Conservation (phyloP, 2,797 vertebrate species). For the Sebastes oblongus region DNA sequence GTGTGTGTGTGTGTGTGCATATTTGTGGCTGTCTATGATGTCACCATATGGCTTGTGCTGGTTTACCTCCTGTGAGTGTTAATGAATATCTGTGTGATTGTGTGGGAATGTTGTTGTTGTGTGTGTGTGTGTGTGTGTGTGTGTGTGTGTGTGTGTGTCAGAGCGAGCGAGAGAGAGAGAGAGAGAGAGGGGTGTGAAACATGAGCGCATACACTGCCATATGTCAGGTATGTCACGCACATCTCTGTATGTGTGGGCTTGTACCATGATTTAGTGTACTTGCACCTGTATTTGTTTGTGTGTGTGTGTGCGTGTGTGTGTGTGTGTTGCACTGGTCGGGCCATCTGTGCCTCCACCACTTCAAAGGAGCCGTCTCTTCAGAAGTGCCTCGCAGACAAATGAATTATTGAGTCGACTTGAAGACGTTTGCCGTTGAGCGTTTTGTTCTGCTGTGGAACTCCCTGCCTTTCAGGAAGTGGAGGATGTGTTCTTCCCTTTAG, state of each 20-base stretch:
- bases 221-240: background rate
- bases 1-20: too few relatives aligned
- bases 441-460: constrained; percentile 65
- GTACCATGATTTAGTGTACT: background rate
- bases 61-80: too few relatives aligned
- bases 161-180: background rate
- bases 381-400: constrained; percentile 65
- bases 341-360: constrained; percentile 71
- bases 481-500: constrained; percentile 54
- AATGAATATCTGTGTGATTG: background rate
- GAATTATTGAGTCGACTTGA: constrained; percentile 73
- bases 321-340: constrained; percentile 37
- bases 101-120: too few relatives aligned
- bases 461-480: constrained; percentile 68
- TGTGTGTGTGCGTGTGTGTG: background rate
- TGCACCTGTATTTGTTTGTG: constrained; percentile 19
- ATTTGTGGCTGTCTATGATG: too few relatives aligned
- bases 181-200: background rate
- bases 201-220: constrained; percentile 1
- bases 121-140: background rate
- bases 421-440: constrained; percentile 52
- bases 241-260: background rate
- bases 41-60: too few relatives aligned
- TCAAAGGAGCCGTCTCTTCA: constrained; percentile 62
- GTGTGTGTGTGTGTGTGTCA: background rate